These are phyloP conservation scores for Hippopotamus amphibius DNA, from an alignment of 2,113 vertebrate genomes.

Conservation along the genomic window DNA sequence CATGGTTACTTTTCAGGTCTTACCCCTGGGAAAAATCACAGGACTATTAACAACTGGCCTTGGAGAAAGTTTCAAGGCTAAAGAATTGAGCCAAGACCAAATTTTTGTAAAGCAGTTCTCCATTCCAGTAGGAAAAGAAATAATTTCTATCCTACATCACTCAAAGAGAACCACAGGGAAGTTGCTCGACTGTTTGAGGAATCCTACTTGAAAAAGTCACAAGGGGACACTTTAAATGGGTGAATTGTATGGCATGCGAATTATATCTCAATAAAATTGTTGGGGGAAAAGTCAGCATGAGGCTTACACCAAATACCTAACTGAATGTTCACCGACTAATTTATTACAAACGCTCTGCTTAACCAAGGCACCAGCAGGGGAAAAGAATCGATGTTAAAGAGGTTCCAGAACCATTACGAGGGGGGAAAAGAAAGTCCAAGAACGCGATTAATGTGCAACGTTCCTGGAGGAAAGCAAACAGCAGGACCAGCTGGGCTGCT, in stretches of 20 bases:
- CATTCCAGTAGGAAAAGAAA: neutral
- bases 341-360: neutral
- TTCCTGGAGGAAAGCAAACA: neutral
- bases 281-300: rapidly evolving
- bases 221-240: neutral
- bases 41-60: neutral
- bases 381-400: neutral
- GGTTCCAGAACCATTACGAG: neutral
- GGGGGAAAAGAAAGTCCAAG: neutral
- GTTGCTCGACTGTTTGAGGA: neutral
- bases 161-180: neutral
- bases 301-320: neutral
- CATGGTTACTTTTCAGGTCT: neutral
- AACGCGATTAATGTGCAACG: neutral
- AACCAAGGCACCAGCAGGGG: neutral
- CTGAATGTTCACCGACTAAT: neutral
- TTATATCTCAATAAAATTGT: neutral
- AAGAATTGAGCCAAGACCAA: neutral
- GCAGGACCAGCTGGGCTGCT: neutral
- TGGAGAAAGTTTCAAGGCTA: neutral
- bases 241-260: neutral
- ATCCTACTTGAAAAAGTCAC: neutral
- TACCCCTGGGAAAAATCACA: neutral
- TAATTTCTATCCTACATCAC: neutral
- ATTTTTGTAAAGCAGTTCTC: neutral